A percentile compares a stretch with the other conserved stretches of the same genome.
Conservation (phyloP, 2,113 vertebrate genomes). For the Pterophyllum scalare region DNA sequence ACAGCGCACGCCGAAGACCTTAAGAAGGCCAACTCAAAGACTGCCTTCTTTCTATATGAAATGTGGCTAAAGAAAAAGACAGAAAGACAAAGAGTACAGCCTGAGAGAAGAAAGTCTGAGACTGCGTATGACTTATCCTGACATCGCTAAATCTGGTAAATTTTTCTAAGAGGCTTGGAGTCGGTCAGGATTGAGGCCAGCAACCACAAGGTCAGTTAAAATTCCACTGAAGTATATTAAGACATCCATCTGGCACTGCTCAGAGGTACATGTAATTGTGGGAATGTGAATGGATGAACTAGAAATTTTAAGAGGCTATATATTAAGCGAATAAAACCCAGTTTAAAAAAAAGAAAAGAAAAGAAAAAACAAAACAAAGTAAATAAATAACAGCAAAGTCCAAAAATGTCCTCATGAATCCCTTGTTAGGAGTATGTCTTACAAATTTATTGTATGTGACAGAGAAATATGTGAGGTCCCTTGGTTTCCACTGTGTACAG, state of each 20-base stretch:
- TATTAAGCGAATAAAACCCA: slow-evolving; percentile 24
- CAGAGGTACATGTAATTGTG: slow-evolving; percentile 46
- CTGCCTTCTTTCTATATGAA: not conserved
- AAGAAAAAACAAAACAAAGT: slow-evolving; percentile 1
- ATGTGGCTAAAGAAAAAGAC: slow-evolving; percentile 9
- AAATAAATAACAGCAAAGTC: slow-evolving; percentile 6
- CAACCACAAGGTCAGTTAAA: slow-evolving; percentile 67
- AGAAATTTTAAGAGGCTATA: slow-evolving; percentile 4
- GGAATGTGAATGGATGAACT: slow-evolving; percentile 40
- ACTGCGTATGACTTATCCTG: slow-evolving; percentile 45
- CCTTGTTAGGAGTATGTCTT: slow-evolving; percentile 37
- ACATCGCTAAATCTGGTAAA: slow-evolving; percentile 62
- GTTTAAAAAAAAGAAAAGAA: not conserved
- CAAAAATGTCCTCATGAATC: slow-evolving; percentile 32
- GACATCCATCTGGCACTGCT: slow-evolving; percentile 61
- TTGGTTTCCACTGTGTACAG: slow-evolving; percentile 32
- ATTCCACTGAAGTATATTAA: slow-evolving; percentile 68
- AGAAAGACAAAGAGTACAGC: slow-evolving; percentile 10
- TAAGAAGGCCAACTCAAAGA: not conserved
- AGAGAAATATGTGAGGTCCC: slow-evolving; percentile 30
- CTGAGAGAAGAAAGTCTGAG: slow-evolving; percentile 57
- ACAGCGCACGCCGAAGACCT: not conserved
- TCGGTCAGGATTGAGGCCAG: slow-evolving; percentile 71
- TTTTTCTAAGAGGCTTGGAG: slow-evolving; percentile 68
- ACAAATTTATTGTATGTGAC: slow-evolving; percentile 61